These are phyloP conservation scores for Drosophila teissieri DNA, from an alignment of 1,140 invertebrate genomes.

Conservation along the genomic window DNA sequence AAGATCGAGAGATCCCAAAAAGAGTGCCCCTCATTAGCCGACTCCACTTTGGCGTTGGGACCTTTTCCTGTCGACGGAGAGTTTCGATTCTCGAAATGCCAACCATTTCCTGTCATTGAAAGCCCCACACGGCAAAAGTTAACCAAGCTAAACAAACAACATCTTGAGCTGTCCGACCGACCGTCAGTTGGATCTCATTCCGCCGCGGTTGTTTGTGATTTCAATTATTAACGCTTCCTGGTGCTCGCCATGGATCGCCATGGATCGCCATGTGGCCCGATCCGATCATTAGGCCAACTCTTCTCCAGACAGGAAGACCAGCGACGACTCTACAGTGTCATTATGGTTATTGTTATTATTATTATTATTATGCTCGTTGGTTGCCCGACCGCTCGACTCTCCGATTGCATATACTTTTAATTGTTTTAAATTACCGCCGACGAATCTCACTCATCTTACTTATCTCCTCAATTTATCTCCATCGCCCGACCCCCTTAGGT, in stretches of 20 bases:
- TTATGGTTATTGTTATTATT: conserved; percentile 59
- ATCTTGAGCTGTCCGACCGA: conserved; percentile 4
- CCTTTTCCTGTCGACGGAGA: conserved; percentile 61
- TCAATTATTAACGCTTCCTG: conserved; percentile 78
- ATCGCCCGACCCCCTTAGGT: conserved; percentile 86
- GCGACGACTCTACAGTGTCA: conserved; percentile 31
- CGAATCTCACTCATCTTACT: background rate
- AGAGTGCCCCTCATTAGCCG: conserved; percentile 40
- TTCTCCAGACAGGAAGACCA: conserved; percentile 33
- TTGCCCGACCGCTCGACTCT: background rate
- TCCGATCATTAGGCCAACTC: conserved; percentile 57
- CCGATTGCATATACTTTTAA: conserved; percentile 57
- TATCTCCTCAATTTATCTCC: background rate
- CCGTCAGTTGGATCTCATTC: conserved; percentile 1
- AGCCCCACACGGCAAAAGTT: conserved; percentile 53
- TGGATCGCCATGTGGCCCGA: conserved; percentile 44
- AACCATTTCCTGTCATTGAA: conserved; percentile 75
- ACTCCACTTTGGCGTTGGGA: conserved; percentile 23
- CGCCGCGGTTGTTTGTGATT: conserved; percentile 42
- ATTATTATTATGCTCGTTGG: conserved; percentile 55
- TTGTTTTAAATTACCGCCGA: conserved; percentile 52
- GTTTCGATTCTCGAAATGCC: conserved; percentile 65
- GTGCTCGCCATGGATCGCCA: conserved; percentile 11
- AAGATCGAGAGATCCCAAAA: conserved; percentile 10
- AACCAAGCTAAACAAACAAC: conserved; percentile 52